Evolutionary conservation across 53 echinoderm and acorn worm genomes (phyloP), one percentile per base, ranked within the genome.

Genomic region (Temnopleurus reevesii): DNA sequence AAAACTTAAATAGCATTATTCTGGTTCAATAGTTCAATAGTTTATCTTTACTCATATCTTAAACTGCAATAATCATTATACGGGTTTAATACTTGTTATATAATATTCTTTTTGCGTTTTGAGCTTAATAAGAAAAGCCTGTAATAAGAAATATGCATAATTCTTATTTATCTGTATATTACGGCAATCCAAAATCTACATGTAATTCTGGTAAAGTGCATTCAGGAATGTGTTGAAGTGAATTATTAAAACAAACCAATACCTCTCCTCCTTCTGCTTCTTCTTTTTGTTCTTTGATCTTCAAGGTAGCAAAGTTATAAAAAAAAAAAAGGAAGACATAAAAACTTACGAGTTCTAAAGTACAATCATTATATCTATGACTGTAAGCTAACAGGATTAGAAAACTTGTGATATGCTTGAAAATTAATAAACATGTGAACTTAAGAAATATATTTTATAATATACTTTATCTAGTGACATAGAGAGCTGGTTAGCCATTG

Each of bases 241-340:
- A 63, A 84, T 23, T 55, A 27, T 89, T 24, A 81, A 86, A 51
- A 17, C 55, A 19, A 89, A 90, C 44, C 46, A 87, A 87, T 93
- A 96, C 96, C 96, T 96, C 76, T 96, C 94, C 63, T 91, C 89
- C 27, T 92, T 91, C 46, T 89, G 89, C 49, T 86, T 84, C 59
- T 92, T 96, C 90, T 92, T 96, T 87, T 96, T 96, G 77, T 87
- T 87, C 53, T 87, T 87, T 87, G 66, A 86, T 92, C 90, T 88
- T 90, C 87, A 54, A 27, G 81, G 5, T 55, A 25, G 80, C 51
- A 38, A 44, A 59, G 23, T 66, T 18, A 55, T 19, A 64, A 46
- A 76, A 45, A 8, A 45, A 76, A 71, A 46, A 6, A 76, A 25
- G 51, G 44, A 27, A 21, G 8, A 27, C 30, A 29, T 13, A n/a